Base-by-base conservation (phyloP, 2,113 vertebrate species). In the Lophius piscatorius region DNA sequence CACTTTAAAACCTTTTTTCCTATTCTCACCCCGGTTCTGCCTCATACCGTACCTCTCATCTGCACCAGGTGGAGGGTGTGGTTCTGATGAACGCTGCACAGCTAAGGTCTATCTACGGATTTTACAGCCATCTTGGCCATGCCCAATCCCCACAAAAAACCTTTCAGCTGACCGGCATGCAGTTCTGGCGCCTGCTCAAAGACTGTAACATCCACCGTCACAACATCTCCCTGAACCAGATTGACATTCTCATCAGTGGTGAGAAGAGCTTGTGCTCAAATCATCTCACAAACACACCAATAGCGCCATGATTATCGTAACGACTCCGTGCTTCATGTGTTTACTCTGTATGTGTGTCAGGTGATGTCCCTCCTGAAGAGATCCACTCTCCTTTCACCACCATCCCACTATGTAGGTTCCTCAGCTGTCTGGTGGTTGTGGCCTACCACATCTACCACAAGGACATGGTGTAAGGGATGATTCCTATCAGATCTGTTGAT, bases 151-250 rank as follows among this genome's bases (percentile, higher is more conserved):
- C 82, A 4, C 93, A 92, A 20, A 91, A 93, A 59, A 78, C 81
- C 36, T 93, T 90, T 62, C 49, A 86, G 58, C 89, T 99, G 82
- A 93, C 86, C 11, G 91, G 87, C 62, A 81, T 98, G 58, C 94
- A 96, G 26, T 92, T 97, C 48, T 98, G 95, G 93, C 89, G 92
- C 29, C 92, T 99, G 57, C 88, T 99, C 14, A 96, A 95, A 86
- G 96, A 99, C 67, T 97, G 96, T 26, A 54, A 24, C 4, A 63
- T 96, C 26, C 94, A 95, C 54, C 91, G 89, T 33, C 87, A 90
- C 6, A 72, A 66, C 8, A 0, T 88, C 48, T 94, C 87, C 1
- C 90, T 97, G 1, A 87, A 88, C 0, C 90, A 94, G 21, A 83
- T 96, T 49, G 93, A 97, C 64, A 82, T 77, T 22, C 56, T 94